Evolutionary conservation across 2,888 invertebrate genomes (phyloP), one percentile per base, ranked within the genome.

Genomic region (Leucania comma): DNA sequence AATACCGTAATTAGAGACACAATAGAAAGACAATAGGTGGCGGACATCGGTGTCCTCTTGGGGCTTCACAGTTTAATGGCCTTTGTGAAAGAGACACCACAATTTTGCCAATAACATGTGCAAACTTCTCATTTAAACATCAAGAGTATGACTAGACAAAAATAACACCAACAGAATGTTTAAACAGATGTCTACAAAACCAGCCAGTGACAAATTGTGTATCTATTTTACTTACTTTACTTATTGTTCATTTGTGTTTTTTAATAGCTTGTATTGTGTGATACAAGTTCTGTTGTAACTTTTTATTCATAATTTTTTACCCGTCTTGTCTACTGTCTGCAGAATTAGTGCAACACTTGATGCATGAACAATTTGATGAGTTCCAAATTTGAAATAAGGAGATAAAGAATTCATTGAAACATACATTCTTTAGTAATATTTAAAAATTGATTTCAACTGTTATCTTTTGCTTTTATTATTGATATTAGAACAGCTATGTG

Each of bases 161-260:
- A 24, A 42, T 17, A n/a, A 42, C 0, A 42, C n/a, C 26, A 73
- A 5, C 1, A 22, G 12, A 20, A 53, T 73, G 20, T 70, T 35
- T 35, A 2, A 46, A 63, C 63, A 70, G 46, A 35, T 73, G 73
- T 51, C 51, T 17, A 26, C 2, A 72, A 58, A 12, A 24, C 26
- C 42, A 20, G 42, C n/a, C 42, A n/a, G n/a, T 32, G 2, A 24
- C n/a, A n/a, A 32, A n/a, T 17, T 32, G 5, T 1, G 1, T 4
- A 22, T 29, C 29, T 50, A 51, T 5, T 14, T n/a, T n/a, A n/a
- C n/a, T n/a, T 48, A 48, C 9, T 9, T 9, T 48, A 71, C 32
- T 0, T 5, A 14, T 5, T n/a, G 8, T 26, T 22, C 14, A 9
- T 46, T n/a, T 24, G 3, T 24, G 38, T n/a, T 22, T 24, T 14